These are phyloP conservation scores for Centropristis striata DNA, from an alignment of 2,113 vertebrate genomes.

Conservation along the genomic window DNA sequence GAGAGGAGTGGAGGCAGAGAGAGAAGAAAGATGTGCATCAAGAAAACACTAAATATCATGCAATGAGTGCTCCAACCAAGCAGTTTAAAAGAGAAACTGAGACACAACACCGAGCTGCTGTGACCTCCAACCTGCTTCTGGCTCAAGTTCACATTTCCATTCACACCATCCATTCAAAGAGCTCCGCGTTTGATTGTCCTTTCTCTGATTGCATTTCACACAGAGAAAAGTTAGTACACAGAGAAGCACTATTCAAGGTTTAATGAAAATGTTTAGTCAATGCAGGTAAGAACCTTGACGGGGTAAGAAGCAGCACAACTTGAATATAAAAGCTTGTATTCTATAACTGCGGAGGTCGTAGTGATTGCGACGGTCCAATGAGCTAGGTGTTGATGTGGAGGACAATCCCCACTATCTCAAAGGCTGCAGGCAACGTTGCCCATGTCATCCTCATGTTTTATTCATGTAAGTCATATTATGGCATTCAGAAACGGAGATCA, in stretches of 20 bases:
- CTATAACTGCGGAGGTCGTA: constrained; percentile 71
- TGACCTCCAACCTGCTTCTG: constrained; percentile 56
- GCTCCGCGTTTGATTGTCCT: constrained; percentile 40
- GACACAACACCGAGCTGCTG: constrained; percentile 28
- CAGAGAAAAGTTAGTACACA: constrained; percentile 20
- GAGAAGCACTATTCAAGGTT: constrained; percentile 48
- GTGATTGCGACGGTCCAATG: constrained; percentile 52
- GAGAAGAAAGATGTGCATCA: constrained; percentile 57
- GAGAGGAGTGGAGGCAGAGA: constrained; percentile 48
- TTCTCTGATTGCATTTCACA: constrained; percentile 46
- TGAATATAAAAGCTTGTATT: constrained; percentile 57
- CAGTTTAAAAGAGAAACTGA: constrained; percentile 46
- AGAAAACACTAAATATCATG: constrained; percentile 55
- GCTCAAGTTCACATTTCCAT: constrained; percentile 44
- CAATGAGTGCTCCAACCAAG: constrained; percentile 51
- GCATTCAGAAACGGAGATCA: constrained; percentile 79
- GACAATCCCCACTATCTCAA: constrained; percentile 76
- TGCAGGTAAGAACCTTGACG: constrained; percentile 51
- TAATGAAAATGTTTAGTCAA: constrained; percentile 37
- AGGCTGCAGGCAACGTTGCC: constrained; percentile 77
- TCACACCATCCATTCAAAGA: constrained; percentile 49
- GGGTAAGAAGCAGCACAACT: constrained; percentile 24
- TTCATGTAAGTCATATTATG: constrained; percentile 81
- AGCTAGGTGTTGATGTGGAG: constrained; percentile 55
- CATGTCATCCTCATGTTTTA: constrained; percentile 83